phyloP scores from a whole-genome alignment of 2,113 vertebrate genomes.

The Pygoscelis adeliae region DNA sequence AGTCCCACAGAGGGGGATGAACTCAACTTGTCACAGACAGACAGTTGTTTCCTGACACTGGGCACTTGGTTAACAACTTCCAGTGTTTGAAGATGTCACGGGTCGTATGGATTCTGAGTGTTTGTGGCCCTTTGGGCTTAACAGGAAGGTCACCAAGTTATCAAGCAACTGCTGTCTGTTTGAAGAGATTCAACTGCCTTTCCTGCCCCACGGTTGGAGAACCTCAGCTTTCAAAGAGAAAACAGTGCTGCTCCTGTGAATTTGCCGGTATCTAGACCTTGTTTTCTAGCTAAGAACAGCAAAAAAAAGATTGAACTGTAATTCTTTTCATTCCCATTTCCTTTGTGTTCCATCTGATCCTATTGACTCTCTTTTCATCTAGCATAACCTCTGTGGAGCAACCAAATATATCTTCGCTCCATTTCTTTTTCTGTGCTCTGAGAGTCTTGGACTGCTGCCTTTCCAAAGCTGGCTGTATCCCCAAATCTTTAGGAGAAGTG shows the following conservation, averaged over 20 bases:
- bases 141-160: slow-evolving; percentile 65
- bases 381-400: neutral
- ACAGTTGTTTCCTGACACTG: slow-evolving; percentile 59
- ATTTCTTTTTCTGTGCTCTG: neutral
- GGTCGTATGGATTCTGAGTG: slow-evolving; percentile 19
- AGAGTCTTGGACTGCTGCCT: neutral
- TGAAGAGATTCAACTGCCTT: slow-evolving; percentile 10
- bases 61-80: slow-evolving; percentile 37
- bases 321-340: neutral
- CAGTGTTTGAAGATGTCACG: slow-evolving; percentile 15
- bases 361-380: neutral
- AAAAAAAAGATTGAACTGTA: neutral
- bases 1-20: neutral
- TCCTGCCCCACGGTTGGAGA: neutral
- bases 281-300: neutral
- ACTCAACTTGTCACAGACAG: slow-evolving; percentile 19
- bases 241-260: neutral
- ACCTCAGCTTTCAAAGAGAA: neutral
- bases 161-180: slow-evolving; percentile 12
- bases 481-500: neutral
- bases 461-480: neutral
- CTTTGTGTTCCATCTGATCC: neutral
- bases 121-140: slow-evolving; percentile 12
- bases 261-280: neutral
- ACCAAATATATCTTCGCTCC: neutral